Conservation (phyloP, 2,797 vertebrate species). For the Spinibarbus caldwelli region DNA sequence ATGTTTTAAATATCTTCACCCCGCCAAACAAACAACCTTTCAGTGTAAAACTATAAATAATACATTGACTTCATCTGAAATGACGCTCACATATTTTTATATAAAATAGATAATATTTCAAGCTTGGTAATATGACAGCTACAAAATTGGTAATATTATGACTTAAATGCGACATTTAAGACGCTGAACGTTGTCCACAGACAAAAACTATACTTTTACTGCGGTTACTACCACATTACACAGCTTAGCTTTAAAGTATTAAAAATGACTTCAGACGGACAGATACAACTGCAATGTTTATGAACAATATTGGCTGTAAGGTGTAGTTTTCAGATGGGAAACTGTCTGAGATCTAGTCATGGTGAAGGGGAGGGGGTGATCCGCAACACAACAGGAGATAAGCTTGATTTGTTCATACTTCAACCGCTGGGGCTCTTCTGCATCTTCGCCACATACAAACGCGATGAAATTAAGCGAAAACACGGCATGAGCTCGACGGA, state of each 20-base stretch:
- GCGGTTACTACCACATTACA: too few relatives aligned
- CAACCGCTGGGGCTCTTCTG: slow-evolving; percentile 53
- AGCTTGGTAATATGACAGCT: not conserved
- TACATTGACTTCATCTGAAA: not conserved
- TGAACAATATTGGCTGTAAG: not conserved
- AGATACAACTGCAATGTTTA: too few relatives aligned
- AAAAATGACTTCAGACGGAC: not conserved
- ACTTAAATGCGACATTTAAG: not conserved
- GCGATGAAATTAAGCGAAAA: slow-evolving; percentile 51
- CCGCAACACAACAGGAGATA: slow-evolving; percentile 65
- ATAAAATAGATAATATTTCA: not conserved
- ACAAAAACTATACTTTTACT: too few relatives aligned
- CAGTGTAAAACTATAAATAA: not conserved
- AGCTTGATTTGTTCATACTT: slow-evolving; percentile 67
- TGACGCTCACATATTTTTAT: too few relatives aligned
- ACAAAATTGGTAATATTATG: not conserved
- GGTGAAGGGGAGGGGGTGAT: slow-evolving; percentile 62
- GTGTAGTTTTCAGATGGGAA: slow-evolving; percentile 6
- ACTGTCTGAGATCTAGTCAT: slow-evolving; percentile 6
- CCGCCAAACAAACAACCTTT: not conserved
- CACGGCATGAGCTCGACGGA: slow-evolving; percentile 68
- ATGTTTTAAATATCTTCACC: not conserved
- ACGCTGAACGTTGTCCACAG: not conserved
- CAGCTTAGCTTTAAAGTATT: not conserved
- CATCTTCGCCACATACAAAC: slow-evolving; percentile 57